Base-by-base conservation (phyloP, 2,797 vertebrate genomes). In the Myotis myotis region DNA sequence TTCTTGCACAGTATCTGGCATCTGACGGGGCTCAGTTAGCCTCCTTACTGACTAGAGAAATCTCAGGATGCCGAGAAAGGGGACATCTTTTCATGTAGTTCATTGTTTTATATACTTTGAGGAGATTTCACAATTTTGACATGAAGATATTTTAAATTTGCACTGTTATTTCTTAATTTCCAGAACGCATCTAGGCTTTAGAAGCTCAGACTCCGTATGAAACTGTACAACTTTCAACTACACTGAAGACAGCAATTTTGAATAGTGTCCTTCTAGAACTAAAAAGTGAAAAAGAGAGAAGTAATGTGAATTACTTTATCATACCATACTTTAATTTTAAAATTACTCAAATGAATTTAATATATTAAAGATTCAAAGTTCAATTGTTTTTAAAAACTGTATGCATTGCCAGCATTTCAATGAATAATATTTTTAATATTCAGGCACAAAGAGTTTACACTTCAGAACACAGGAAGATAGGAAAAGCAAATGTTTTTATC, bases 371-470 rank as follows among this genome's bases (percentile, higher is more conserved):
- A 5, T 38, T 74, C 22, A 51, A 51, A 81, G 71, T 55, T 94
- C 82, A 87, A 89, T 93, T 91, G 36, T 80, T 86, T 86, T 83
- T 72, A 22, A 55, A 92, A 81, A 53, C 53, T 88, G 2, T 71
- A 51, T 41, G 76, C 36, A 57, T 74, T 76, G 51, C 9, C 84
- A 25, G 10, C 12, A 93, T 95, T 84, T 95, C 28, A 85, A 86
- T 91, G 16, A 89, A 70, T 83, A 93, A 28, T 64, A 82, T 79
- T 90, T 87, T 57, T 84, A 93, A 68, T 78, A 30, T 80, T 84
- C 87, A 64, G 20, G 87, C 51, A 36, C 7, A 89, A 89, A 62
- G 11, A 60, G 20, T 68, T 87, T n/a, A 79, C 17, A 38, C 12
- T 53, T 20, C 5, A 51, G 20, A 90, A 82, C 41, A 66, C 5